Evolutionary conservation across 2,888 invertebrate species (phyloP).

Genomic region (Meta bourneti): DNA sequence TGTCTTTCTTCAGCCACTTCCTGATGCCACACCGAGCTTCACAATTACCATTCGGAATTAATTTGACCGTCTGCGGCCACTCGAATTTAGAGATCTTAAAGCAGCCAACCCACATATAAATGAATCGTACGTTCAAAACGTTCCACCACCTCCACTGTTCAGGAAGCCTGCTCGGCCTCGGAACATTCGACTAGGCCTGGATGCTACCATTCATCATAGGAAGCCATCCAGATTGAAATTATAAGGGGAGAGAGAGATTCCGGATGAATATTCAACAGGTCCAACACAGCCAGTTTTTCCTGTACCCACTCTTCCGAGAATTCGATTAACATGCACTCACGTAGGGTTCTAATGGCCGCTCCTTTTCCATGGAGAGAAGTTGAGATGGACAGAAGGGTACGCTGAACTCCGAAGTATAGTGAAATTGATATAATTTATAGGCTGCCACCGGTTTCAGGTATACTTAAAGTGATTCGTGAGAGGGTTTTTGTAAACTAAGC

Average conservation of each 20-base stretch:
- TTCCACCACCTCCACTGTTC: slow-evolving; percentile 11
- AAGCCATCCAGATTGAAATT: slow-evolving; percentile 42
- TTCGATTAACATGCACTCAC: slow-evolving; percentile 64
- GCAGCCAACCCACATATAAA: neutral
- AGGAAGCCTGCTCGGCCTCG: neutral
- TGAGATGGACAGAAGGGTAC: neutral
- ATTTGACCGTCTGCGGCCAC: neutral
- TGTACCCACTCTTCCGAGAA: slow-evolving; percentile 41
- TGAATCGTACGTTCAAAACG: neutral
- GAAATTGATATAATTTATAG: neutral
- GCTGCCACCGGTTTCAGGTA: neutral
- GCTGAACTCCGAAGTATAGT: neutral
- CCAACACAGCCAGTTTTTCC: slow-evolving; percentile 55
- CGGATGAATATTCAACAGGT: slow-evolving; percentile 62
- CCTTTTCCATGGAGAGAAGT: neutral
- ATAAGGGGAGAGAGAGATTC: slow-evolving; percentile 35
- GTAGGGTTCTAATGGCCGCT: slow-evolving; percentile 43
- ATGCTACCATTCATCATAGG: slow-evolving; percentile 48
- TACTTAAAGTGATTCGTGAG: neutral
- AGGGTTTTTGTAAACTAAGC: too few relatives aligned
- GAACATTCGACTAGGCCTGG: neutral
- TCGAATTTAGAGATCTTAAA: neutral
- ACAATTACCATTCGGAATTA: neutral
- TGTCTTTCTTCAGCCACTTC: neutral
- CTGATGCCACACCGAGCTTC: neutral